Conservation (phyloP, 2,113 vertebrate species). For the Polypterus senegalus region DNA sequence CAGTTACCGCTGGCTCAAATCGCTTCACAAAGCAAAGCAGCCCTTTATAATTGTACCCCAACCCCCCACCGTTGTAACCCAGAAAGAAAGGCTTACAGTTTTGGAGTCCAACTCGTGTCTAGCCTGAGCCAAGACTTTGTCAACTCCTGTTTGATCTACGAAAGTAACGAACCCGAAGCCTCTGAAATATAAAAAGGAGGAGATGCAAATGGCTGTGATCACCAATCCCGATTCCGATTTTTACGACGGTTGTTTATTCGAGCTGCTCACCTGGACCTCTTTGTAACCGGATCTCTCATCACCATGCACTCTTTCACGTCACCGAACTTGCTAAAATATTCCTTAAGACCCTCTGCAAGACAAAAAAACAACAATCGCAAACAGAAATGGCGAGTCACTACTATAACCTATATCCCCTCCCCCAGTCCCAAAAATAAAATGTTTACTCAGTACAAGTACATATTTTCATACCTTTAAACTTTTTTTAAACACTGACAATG, state of each 20-base stretch:
- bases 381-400: too few relatives aligned
- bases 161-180: slow-evolving; percentile 97
- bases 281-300: slow-evolving; percentile 98
- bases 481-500: too few relatives aligned
- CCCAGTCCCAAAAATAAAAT: too few relatives aligned
- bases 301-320: slow-evolving; percentile 99
- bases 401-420: too few relatives aligned
- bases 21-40: too few relatives aligned
- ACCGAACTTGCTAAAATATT: slow-evolving; percentile 98
- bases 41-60: too few relatives aligned
- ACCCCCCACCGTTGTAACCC: too few relatives aligned
- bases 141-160: slow-evolving; percentile 93
- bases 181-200: slow-evolving; percentile 41
- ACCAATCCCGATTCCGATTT: neutral
- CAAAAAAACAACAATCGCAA: slow-evolving; percentile 1
- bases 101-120: slow-evolving; percentile 96
- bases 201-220: neutral
- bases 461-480: too few relatives aligned
- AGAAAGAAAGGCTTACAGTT: slow-evolving; percentile 71
- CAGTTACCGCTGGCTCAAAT: too few relatives aligned
- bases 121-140: slow-evolving; percentile 95
- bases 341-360: slow-evolving; percentile 86
- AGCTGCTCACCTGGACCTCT: slow-evolving; percentile 86
- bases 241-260: neutral
- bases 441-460: too few relatives aligned